Conservation (phyloP, 2,797 vertebrate genomes). For the Xiphorhynchus erythropygius region DNA sequence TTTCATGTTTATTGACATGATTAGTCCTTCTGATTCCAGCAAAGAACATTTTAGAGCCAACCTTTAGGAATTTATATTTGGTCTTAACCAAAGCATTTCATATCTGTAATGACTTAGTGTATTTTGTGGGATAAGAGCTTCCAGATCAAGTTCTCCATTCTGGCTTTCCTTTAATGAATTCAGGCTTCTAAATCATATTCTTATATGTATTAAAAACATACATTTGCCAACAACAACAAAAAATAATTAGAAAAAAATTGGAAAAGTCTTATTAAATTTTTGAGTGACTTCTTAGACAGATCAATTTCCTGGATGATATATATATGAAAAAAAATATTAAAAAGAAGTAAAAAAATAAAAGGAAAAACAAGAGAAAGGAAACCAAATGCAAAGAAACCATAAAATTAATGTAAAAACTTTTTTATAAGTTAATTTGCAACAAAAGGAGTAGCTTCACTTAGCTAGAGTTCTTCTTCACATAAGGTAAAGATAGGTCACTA, state of each 20-base stretch:
- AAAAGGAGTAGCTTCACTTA: background rate
- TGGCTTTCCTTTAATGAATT: background rate
- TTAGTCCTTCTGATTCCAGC: background rate
- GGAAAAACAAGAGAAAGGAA: rapidly evolving
- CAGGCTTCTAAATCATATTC: background rate
- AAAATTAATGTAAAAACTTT: background rate
- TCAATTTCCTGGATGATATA: background rate
- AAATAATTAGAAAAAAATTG: background rate
- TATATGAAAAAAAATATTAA: too few relatives aligned
- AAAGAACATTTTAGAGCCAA: background rate
- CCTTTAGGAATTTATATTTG: background rate
- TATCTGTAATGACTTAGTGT: background rate
- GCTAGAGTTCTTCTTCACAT: background rate
- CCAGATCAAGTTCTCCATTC: background rate
- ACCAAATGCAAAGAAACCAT: background rate
- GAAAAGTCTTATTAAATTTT: background rate
- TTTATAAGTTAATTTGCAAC: background rate
- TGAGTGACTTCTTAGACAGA: background rate
- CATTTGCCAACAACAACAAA: background rate
- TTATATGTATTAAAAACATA: background rate
- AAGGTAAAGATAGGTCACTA: background rate
- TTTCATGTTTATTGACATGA: background rate
- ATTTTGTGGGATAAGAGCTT: background rate
- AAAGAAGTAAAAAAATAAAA: background rate
- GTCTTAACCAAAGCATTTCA: background rate